Base-by-base conservation (phyloP, 53 echinoderm and acorn worm species). In the Antedon mediterranea region DNA sequence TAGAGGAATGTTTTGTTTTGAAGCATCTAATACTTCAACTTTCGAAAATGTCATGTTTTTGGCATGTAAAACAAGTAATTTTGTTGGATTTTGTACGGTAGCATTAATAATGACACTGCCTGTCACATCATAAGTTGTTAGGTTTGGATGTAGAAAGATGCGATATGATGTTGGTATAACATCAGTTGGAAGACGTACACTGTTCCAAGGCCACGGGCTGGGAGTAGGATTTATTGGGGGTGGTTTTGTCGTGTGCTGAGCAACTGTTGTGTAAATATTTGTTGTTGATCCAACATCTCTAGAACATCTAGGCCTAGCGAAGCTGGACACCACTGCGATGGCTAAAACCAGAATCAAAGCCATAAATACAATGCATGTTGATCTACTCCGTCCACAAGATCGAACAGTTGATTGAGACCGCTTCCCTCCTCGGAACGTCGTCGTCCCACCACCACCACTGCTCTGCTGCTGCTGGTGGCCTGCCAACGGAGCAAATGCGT, bases 61-160 rank as follows among this genome's bases (percentile, higher is more conserved):
- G 27, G 78, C 75, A 82, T 97, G 97, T 43, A 97, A 73, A 31
- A 97, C 74, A 33, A 97, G 88, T 34, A 76, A 76, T 31, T 78
- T 33, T 0, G 82, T 81, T 71, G 79, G 72, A 30, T 71, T 27
- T 5, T 11, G 72, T 3, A 77, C 85, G 20, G 71, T 43, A 3
- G 90, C 32, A n/a, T 76, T 32, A 18, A 94, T 88, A 5, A 27
- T 76, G 5, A 86, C 84, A 29, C 72, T 78, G 9, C 84, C 91
- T 23, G 0, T 37, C 5, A 88, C 87, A n/a, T 80, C 29, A 29
- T 70, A 30, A 0, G 83, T 85, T 31, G 81, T 77, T 9, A 91
- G 80, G 71, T 91, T 83, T 71, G 91, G 91, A 71, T 88, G 82
- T 32, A 91, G 43, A 71, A 88, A 91, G 31, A 91, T 79, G 11